Base-by-base conservation (phyloP, 1,140 invertebrate genomes). In the Aricia agestis region DNA sequence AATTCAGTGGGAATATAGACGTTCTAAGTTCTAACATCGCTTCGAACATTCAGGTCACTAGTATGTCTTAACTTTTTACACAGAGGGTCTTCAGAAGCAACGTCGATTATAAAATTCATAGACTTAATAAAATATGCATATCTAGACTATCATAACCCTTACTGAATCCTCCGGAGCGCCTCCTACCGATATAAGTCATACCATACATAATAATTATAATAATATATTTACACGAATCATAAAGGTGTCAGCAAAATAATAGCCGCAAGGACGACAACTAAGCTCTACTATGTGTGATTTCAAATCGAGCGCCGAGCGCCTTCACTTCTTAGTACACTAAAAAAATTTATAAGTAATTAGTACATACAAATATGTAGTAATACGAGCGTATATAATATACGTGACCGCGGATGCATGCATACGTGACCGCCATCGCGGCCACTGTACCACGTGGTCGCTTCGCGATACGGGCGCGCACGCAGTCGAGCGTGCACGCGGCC, bases 11-110 rank as follows among this genome's bases (percentile, higher is more conserved):
- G 85, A 86, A 63, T 85, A 83, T 82, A 87, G 82, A 86, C 81
- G 77, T 86, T 85, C 70, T 81, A 86, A 85, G 77, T 86, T 85
- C 70, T 81, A 86, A 85, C 84, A 89, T 84, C 83, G 85, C 85
- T 87, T 87, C 87, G 87, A 88, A 89, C 82, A 85, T 90, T 91
- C 89, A 91, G 89, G 87, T 91, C 89, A 91, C 89, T 91, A 90
- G 89, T 91, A 88, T 88, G 87, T 91, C 85, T 90, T 90, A 87
- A 84, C 82, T 91, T 91, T 91, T 88, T 91, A 91, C 87, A 91
- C 86, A 91, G 86, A 91, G 83, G 86, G 84, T 87, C 85, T 91
- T 89, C 82, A 90, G 89, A 91, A 91, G 87, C 89, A 89, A 91
- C 87, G 87, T 89, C 85, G 84, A 89, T 91, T 91, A 90, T 87